Conservation (phyloP, 1,140 invertebrate species). For the Yoshiicerus persimilis region DNA sequence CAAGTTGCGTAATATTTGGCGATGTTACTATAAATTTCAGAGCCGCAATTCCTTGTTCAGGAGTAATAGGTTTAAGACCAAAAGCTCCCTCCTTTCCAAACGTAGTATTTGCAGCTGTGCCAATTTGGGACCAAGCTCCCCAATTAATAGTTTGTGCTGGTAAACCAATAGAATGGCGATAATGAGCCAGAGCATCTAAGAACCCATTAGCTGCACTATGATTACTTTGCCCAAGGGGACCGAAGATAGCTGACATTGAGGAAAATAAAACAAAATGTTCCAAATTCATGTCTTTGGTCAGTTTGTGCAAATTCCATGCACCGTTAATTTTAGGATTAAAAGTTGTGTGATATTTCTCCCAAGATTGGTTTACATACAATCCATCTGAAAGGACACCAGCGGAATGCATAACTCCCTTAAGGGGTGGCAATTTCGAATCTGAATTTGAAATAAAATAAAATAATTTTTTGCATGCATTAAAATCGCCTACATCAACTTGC, state of each 20-base stretch:
- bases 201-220: not conserved
- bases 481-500: not conserved
- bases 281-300: not conserved
- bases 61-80: not conserved
- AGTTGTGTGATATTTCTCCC: too few species aligned
- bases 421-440: not conserved
- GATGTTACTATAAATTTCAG: not conserved
- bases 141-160: not conserved
- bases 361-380: not conserved
- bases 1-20: not conserved
- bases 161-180: not conserved
- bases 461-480: not conserved
- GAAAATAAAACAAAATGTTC: not conserved
- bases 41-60: not conserved
- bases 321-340: not conserved
- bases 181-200: not conserved
- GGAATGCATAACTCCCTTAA: not conserved
- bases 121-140: not conserved
- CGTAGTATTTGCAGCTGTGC: too few species aligned
- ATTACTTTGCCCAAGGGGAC: not conserved
- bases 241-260: not conserved
- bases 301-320: not conserved
- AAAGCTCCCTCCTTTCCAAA: too few species aligned
- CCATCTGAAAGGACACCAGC: not conserved
- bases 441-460: not conserved